These are phyloP conservation scores for Calliphora vomitoria DNA, from an alignment of 2,888 invertebrate species.

Conservation along the genomic window DNA sequence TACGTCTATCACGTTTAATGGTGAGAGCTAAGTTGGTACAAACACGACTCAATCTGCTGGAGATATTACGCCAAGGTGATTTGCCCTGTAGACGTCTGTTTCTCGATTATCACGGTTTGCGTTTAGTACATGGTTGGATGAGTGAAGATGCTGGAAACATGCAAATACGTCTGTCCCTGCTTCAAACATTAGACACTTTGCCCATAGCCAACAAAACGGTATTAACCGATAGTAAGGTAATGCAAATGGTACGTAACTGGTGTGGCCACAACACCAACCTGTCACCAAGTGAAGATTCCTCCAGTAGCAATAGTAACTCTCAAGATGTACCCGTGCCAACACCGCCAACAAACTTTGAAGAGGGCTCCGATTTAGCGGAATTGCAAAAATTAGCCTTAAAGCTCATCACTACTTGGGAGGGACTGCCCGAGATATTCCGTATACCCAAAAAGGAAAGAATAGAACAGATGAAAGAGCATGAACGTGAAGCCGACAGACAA, in stretches of 20 bases:
- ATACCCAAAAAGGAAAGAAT: conserved; percentile 97
- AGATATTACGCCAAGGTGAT: conserved; percentile 92
- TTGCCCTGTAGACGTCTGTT: conserved; percentile 94
- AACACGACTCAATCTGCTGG: conserved; percentile 90
- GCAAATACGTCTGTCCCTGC: conserved; percentile 88
- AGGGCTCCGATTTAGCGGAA: conserved; percentile 66
- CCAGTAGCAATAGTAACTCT: conserved; percentile 73
- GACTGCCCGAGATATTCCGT: conserved; percentile 88
- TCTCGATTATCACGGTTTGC: conserved; percentile 96
- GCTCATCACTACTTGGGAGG: conserved; percentile 80
- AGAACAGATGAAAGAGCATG: conserved; percentile 98
- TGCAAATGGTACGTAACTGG: conserved; percentile 94
- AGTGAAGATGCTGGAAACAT: conserved; percentile 86
- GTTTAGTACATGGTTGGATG: conserved; percentile 97
- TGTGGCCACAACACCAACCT: conserved; percentile 83
- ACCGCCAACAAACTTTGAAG: conserved; percentile 37
- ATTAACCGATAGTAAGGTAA: conserved; percentile 95
- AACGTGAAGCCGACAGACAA: conserved; percentile 92
- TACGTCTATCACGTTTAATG: conserved; percentile 95
- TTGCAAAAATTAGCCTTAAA: conserved; percentile 79
- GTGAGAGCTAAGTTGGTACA: conserved; percentile 94
- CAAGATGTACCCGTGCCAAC: conserved; percentile 48
- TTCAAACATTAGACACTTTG: conserved; percentile 92
- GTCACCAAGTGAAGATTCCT: conserved; percentile 75
- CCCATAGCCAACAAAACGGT: conserved; percentile 97